Conservation (phyloP, 2,113 vertebrate genomes). For the Plestiodon gilberti region DNA sequence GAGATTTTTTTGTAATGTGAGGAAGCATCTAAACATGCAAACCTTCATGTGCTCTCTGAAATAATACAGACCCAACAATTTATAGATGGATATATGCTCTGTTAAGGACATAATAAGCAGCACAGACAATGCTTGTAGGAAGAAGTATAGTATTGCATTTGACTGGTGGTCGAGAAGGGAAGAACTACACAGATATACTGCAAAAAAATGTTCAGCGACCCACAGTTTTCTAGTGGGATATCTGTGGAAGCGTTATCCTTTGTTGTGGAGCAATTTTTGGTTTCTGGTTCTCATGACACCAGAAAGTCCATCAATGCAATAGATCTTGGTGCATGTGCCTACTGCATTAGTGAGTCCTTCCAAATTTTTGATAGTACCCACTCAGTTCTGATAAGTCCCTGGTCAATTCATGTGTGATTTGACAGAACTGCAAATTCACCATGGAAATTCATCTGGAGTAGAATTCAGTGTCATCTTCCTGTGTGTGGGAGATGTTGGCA, state of each 20-base stretch:
- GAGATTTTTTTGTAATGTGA: background rate
- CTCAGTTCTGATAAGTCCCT: too few species aligned
- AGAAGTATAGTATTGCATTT: background rate
- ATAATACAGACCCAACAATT: background rate
- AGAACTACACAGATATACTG: background rate
- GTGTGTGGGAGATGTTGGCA: background rate
- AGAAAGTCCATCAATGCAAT: background rate
- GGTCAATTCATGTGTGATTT: background rate
- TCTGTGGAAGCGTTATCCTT: background rate
- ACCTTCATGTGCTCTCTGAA: background rate
- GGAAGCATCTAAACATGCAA: background rate
- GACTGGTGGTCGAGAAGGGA: background rate
- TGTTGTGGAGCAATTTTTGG: background rate
- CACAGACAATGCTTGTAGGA: background rate
- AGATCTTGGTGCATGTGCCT: background rate
- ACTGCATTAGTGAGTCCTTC: background rate
- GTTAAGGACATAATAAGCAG: background rate
- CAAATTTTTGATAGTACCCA: background rate
- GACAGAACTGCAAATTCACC: background rate
- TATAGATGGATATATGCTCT: background rate
- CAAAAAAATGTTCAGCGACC: background rate
- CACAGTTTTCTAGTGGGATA: background rate
- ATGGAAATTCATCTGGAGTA: background rate
- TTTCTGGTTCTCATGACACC: background rate
- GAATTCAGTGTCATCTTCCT: background rate